Base-by-base conservation (phyloP, 2,888 invertebrate genomes). In the Gandaritis pyraliata region DNA sequence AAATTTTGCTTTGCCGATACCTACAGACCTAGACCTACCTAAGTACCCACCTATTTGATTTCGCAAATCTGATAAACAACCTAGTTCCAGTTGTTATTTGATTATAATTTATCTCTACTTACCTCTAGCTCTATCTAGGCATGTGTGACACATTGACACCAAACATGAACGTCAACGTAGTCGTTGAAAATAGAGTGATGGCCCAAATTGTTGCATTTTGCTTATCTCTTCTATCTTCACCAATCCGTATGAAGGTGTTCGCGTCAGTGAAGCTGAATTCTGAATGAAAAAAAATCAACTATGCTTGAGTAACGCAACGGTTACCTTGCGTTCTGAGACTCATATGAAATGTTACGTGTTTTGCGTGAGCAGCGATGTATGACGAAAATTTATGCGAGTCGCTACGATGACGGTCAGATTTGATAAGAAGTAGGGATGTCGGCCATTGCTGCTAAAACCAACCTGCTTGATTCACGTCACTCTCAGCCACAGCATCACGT, bases 401-500 rank as follows among this genome's bases (percentile, higher is more conserved):
- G 62, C 56, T 54, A 59, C 68, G 67, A 72, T 72, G 72, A 72
- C 70, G 75, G 63, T 65, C 71, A 81, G 81, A 83, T 83, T 77
- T 81, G 80, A 81, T 82, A 82, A 78, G 76, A 74, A 74, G 76
- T 71, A 69, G 69, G 72, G 75, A 81, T 80, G 81, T 77, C 78
- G 81, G 75, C 73, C 72, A 82, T 80, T 74, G 79, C 72, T 76
- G 64, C 71, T 71, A 71, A 76, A 73, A 68, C 66, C 64, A 51
- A 63, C 65, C 62, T 72, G 69, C 65, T 61, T 71, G 69, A 74
- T 74, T 76, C 74, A 78, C 88, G 87, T 87, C 87, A 88, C 78
- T 87, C 87, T 87, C 78, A 3, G 16, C 16, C 43, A 10, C 30
- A 76, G 75, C 67, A 79, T 91, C 91, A 91, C 90, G 89, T 88